These are phyloP conservation scores for Cyaniris semiargus DNA, from an alignment of 2,888 invertebrate genomes.

Conservation along the genomic window DNA sequence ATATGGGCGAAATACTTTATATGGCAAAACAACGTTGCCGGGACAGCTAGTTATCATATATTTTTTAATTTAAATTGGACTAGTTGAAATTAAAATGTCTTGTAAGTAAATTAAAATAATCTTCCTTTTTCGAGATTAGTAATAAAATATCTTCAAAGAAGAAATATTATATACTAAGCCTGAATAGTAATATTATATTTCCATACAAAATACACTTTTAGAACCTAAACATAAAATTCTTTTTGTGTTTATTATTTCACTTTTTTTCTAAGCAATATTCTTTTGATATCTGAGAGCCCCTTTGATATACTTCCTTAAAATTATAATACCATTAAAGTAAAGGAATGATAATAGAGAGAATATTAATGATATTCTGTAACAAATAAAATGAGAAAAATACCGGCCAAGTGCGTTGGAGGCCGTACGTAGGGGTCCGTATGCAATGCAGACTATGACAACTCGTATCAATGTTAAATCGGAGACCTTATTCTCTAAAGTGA, in stretches of 20 bases:
- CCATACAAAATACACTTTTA: background rate
- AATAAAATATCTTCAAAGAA: background rate
- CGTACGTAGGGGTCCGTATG: no score
- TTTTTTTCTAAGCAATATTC: background rate
- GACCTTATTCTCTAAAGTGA: no score
- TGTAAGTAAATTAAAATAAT: no score
- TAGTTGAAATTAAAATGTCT: no score
- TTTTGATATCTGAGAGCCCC: background rate
- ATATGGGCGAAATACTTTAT: no score
- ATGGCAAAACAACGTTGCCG: no score
- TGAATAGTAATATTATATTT: background rate
- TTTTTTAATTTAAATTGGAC: no score
- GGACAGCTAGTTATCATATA: no score
- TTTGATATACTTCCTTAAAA: background rate
- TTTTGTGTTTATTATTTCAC: background rate
- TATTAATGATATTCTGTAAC: constrained; percentile 9
- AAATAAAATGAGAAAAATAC: background rate
- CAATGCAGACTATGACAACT: no score
- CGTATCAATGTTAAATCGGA: no score
- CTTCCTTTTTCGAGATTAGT: background rate
- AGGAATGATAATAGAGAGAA: background rate
- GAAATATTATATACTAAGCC: background rate
- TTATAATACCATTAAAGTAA: background rate
- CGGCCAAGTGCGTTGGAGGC: background rate
- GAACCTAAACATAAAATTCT: background rate